Percentiles rank a stretch among this genome's conserved stretches.
These are phyloP conservation scores for Cantharis lateralis DNA, from an alignment of 2,888 invertebrate species.

Conservation along the genomic window DNA sequence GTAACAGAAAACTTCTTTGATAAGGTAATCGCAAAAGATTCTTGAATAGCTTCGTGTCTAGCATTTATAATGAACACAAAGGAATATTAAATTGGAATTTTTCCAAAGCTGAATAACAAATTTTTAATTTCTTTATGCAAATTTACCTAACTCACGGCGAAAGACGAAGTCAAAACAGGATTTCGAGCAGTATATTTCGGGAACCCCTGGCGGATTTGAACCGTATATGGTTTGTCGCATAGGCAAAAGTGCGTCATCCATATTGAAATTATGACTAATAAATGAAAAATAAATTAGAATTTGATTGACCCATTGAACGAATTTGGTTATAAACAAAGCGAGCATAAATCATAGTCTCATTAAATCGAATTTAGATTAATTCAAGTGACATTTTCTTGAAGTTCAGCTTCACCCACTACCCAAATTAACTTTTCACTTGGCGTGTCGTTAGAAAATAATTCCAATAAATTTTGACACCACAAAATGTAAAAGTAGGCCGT, in stretches of 20 bases:
- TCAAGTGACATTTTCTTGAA: background rate
- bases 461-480: conserved; percentile 13
- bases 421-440: background rate
- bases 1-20: background rate
- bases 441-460: background rate
- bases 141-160: background rate
- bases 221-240: background rate
- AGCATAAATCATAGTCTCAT: background rate
- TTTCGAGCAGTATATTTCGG: background rate
- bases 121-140: background rate
- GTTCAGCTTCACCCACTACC: background rate
- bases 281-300: background rate
- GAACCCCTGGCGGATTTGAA: background rate
- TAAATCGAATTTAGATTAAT: background rate
- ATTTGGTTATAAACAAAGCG: background rate
- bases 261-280: background rate
- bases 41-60: background rate
- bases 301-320: background rate
- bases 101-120: background rate
- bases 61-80: background rate
- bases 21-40: background rate
- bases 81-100: background rate
- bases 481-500: conserved; percentile 38
- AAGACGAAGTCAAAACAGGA: background rate
- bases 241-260: background rate